phyloP scores from a whole-genome alignment of 2,888 invertebrate genomes.

The Philhelius pedissequus region DNA sequence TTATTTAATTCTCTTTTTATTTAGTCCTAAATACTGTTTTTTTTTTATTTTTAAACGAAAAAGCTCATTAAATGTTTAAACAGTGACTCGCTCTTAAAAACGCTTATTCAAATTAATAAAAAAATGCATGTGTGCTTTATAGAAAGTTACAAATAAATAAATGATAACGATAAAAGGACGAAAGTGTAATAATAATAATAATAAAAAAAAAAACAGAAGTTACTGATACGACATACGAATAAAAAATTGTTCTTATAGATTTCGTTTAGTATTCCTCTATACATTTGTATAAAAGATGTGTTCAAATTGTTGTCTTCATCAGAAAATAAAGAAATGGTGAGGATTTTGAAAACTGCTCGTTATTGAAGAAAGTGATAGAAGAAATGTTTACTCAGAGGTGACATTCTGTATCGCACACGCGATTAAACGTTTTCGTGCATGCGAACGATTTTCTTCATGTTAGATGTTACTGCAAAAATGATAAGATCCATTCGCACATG shows the following conservation, averaged over 20 bases:
- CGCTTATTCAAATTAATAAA: conserved; percentile 45
- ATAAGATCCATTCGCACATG: too few species aligned
- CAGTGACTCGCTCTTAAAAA: conserved; percentile 62
- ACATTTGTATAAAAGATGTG: conserved; percentile 33
- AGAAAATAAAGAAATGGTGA: background rate
- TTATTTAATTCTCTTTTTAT: conserved; percentile 48
- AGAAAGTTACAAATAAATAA: background rate
- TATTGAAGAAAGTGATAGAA: background rate
- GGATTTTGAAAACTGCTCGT: background rate
- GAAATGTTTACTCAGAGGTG: too few species aligned
- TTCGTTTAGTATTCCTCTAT: conserved; percentile 26
- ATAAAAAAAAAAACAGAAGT: background rate
- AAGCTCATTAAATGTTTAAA: conserved; percentile 31
- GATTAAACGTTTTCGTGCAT: too few species aligned
- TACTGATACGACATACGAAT: conserved; percentile 43
- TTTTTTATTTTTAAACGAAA: conserved; percentile 13
- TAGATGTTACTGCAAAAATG: too few species aligned
- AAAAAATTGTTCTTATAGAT: conserved; percentile 28
- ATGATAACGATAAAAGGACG: conserved; percentile 52
- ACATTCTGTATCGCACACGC: too few species aligned
- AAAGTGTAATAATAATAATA: conserved; percentile 42
- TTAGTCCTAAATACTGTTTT: conserved; percentile 36
- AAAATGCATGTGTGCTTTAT: conserved; percentile 41
- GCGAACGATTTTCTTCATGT: too few species aligned
- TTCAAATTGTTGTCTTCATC: background rate